Base-by-base conservation (phyloP, 1,140 invertebrate genomes). In the Zaprionus camerounensis region DNA sequence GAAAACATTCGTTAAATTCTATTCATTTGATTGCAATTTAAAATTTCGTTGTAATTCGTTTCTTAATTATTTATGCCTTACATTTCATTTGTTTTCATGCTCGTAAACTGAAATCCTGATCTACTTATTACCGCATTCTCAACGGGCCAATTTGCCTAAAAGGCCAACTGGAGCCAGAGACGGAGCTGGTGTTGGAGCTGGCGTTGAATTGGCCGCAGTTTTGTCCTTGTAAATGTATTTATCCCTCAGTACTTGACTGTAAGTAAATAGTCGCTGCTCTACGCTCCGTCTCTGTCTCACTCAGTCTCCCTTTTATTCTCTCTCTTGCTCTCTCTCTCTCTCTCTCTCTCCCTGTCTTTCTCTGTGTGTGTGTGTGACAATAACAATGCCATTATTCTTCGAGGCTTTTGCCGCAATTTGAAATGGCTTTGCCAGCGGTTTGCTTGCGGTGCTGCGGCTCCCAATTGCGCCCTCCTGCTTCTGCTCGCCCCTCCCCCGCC, bases 381-480 rank as follows among this genome's bases (percentile, higher is more conserved):
- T 76, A 76, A 76, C 73, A 71, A 76, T 71, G 61, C 68, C 68
- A 70, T 78, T 76, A 69, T 78, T 78, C 76, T 74, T 78, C 66
- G 59, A 77, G 71, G 71, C 76, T 78, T 69, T 78, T 71, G 69
- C 68, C 55, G 36, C 73, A 71, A 76, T 71, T 76, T 71, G 73
- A 76, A 71, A 76, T 76, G 73, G 65, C 59, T 68, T 80, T 73
- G 65, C 63, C 36, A 44, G 68, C 68, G 73, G 69, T 76, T 76
- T 65, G 68, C 69, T 69, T 59, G 66, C n/a, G 66, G 56, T 46
- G 13, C 61, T 80, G 44, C 36, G 22, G 46, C 65, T 66, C 59
- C 7, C 17, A 41, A 9, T 44, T 38, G 3, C 36, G 12, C 36
- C 36, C 12, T 41, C 0, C 41, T 34, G 15, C 24, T 34, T 6